phyloP scores from a whole-genome alignment of 2,888 invertebrate genomes.

The Synergus umbraculus region DNA sequence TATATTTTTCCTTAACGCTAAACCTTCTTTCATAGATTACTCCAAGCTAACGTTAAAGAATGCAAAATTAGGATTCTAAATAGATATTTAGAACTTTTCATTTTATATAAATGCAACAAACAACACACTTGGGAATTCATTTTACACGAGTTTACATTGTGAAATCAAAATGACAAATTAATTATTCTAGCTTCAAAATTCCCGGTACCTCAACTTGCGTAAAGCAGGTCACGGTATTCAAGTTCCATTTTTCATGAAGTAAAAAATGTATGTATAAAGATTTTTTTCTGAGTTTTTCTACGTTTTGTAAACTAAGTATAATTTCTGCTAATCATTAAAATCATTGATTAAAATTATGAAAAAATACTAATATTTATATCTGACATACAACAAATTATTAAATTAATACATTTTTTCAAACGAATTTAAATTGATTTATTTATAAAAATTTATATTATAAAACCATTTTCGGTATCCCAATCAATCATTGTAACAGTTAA shows the following conservation, averaged over 20 bases:
- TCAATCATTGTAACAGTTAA: background rate
- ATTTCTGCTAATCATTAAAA: background rate
- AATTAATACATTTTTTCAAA: background rate
- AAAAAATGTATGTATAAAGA: background rate
- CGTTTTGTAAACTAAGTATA: background rate
- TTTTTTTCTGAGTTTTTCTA: background rate
- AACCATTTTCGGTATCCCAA: background rate
- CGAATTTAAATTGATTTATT: background rate
- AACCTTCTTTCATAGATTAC: too few species aligned
- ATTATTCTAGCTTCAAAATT: background rate
- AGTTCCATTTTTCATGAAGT: background rate
- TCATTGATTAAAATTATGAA: background rate
- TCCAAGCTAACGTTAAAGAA: too few species aligned
- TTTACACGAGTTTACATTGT: background rate
- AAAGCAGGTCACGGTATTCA: slow-evolving; percentile 15
- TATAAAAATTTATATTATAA: background rate
- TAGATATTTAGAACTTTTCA: too few species aligned
- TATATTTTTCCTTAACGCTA: too few species aligned
- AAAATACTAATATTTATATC: background rate
- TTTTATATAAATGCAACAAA: background rate
- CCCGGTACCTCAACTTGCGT: background rate
- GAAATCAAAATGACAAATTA: background rate
- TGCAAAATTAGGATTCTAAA: too few species aligned
- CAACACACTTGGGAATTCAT: background rate
- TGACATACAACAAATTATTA: too few species aligned